A percentile compares a stretch with the other conserved stretches of the same genome.
Conservation (phyloP, 2,113 vertebrate genomes). For the Tylochromis polylepis region DNA sequence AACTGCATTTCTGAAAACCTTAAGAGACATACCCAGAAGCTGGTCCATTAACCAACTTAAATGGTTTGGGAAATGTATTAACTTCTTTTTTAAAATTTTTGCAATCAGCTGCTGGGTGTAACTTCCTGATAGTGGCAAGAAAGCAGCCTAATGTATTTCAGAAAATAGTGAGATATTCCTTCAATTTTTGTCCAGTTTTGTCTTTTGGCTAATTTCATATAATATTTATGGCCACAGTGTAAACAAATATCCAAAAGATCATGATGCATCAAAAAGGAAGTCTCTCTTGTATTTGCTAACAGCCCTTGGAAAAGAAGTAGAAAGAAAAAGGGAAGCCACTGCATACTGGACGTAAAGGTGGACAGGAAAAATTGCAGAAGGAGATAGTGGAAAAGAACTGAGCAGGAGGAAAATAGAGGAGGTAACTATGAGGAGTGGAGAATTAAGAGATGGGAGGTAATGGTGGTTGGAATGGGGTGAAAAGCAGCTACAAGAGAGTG, state of each 20-base stretch:
- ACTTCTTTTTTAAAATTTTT: neutral
- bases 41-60: neutral
- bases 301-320: neutral
- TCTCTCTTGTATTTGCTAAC: neutral
- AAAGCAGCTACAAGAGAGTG: neutral
- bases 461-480: neutral
- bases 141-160: neutral
- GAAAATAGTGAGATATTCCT: neutral
- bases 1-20: neutral
- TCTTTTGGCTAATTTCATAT: neutral
- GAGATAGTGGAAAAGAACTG: neutral
- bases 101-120: neutral
- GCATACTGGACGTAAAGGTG: neutral
- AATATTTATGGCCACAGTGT: neutral
- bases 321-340: neutral
- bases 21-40: neutral
- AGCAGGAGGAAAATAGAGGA: neutral
- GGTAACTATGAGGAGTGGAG: neutral
- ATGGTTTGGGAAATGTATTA: neutral
- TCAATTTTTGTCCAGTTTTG: neutral
- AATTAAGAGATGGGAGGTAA: neutral
- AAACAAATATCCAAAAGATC: neutral
- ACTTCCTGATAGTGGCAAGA: neutral
- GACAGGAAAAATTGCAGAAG: neutral
- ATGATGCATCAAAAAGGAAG: neutral